These are phyloP conservation scores for Metacarcinus magister DNA, from an alignment of 2,888 invertebrate species.

Conservation along the genomic window DNA sequence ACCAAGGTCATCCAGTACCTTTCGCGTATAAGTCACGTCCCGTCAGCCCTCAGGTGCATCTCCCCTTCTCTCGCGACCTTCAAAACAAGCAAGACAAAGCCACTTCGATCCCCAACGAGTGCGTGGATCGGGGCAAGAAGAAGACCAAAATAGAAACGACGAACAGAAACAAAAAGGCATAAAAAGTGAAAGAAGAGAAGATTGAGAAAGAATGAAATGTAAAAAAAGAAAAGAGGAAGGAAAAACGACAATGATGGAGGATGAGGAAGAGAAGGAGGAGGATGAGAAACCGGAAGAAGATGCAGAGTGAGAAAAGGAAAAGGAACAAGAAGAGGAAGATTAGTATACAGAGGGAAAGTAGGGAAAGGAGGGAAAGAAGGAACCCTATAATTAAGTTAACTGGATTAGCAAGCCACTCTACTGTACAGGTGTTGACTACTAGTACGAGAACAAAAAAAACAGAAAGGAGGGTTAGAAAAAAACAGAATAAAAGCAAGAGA, in stretches of 20 bases:
- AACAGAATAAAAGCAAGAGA: no score
- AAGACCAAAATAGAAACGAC: not conserved
- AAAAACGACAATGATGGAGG: not conserved
- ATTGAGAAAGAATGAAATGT: not conserved
- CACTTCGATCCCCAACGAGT: not conserved
- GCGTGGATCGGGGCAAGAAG: not conserved
- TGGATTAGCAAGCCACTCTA: no score
- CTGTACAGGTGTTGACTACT: no score
- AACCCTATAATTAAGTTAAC: no score
- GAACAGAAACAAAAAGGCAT: not conserved
- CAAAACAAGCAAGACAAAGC: not conserved
- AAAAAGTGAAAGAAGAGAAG: not conserved
- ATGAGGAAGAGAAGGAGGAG: no score
- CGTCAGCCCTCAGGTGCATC: not conserved
- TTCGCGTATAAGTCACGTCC: not conserved
- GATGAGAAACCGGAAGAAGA: no score
- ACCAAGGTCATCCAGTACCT: not conserved
- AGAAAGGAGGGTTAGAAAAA: no score
- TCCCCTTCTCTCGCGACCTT: not conserved
- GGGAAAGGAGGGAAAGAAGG: no score
- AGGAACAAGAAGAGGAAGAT: no score
- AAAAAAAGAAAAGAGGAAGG: not conserved
- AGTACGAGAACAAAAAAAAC: no score
- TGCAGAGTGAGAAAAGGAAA: no score
- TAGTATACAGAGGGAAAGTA: no score